Evolutionary conservation across 2,888 invertebrate genomes (phyloP), one percentile per base, ranked within the genome.

Genomic region (Phymatocera aterrima): DNA sequence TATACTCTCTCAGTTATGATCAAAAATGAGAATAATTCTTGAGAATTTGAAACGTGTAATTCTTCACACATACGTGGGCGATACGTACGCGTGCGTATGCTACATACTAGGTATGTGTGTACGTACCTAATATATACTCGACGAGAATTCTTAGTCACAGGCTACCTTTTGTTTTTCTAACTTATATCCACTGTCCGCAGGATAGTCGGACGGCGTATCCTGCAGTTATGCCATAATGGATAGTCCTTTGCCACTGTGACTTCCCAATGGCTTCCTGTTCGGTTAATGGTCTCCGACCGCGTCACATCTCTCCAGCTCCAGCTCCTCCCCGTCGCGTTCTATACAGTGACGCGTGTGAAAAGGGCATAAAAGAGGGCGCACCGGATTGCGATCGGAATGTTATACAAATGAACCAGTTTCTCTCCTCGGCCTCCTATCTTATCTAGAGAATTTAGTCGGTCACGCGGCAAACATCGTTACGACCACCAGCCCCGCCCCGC

Each of bases 381-480:
- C 21, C 31, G 72, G 60, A 74, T 72, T 60, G 61, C 34, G 74
- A 46, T 74, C 68, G 78, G 74, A 78, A 74, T 75, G 75, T 75
- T 75, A 75, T 57, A 75, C 57, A 75, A 75, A 75, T 75, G 61
- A 60, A 78, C 81, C 83, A 83, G 84, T 79, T 80, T 78, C n/a
- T n/a, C n/a, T n/a, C 46, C 61, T 78, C 60, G 79, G 65, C 54
- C 43, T 65, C 57, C 83, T 82, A 85, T 84, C 83, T 85, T 85
- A 85, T 85, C 85, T 82, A 24, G 40, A 79, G 81, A 83, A 84
- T 84, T 83, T 79, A 78, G 79, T 83, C 79, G 80, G 79, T 60
- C 75, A 75, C 60, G 24, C 81, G 72, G 28, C 77, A 80, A 78
- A 83, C 83, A 82, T 43, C 24, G 78, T 75, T 75, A 75, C 75